These are phyloP conservation scores for Beris morrisii DNA, from an alignment of 2,888 invertebrate species.

Conservation along the genomic window DNA sequence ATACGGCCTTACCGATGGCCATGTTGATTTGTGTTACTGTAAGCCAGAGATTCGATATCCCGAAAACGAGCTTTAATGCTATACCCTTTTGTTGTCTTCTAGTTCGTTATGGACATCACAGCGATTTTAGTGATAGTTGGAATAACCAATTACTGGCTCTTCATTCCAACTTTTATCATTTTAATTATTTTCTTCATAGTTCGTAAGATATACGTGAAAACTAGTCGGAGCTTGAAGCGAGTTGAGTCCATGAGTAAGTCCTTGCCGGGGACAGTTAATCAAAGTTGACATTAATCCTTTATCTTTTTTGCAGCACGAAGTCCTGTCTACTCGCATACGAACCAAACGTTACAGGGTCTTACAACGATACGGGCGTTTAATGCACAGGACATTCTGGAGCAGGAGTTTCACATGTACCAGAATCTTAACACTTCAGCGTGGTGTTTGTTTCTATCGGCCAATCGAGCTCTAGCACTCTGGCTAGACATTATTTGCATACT, in stretches of 20 bases:
- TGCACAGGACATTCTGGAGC: conserved; percentile 62
- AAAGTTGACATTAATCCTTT: conserved; percentile 1
- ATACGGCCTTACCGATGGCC: conserved; percentile 63
- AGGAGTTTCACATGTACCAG: conserved; percentile 66
- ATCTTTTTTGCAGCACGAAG: conserved; percentile 64
- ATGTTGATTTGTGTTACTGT: conserved; percentile 65
- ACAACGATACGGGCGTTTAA: conserved; percentile 75
- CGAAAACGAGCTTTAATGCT: neutral
- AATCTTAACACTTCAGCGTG: conserved; percentile 74
- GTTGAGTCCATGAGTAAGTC: conserved; percentile 54
- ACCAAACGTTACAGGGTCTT: conserved; percentile 74
- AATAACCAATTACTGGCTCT: conserved; percentile 64
- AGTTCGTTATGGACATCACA: conserved; percentile 53
- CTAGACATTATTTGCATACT: conserved; percentile 84
- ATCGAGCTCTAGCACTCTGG: conserved; percentile 91
- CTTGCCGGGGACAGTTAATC: neutral
- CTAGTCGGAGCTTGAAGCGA: conserved; percentile 60
- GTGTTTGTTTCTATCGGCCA: conserved; percentile 80
- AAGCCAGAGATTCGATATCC: conserved; percentile 43
- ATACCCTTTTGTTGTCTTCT: conserved; percentile 16
- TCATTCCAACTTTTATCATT: conserved; percentile 64
- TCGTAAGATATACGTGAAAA: conserved; percentile 60
- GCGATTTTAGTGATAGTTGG: conserved; percentile 67
- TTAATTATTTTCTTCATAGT: conserved; percentile 62
- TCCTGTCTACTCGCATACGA: conserved; percentile 76